Evolutionary conservation across 1,140 invertebrate genomes (phyloP).

Genomic region (Diachasmimorpha longicaudata): DNA sequence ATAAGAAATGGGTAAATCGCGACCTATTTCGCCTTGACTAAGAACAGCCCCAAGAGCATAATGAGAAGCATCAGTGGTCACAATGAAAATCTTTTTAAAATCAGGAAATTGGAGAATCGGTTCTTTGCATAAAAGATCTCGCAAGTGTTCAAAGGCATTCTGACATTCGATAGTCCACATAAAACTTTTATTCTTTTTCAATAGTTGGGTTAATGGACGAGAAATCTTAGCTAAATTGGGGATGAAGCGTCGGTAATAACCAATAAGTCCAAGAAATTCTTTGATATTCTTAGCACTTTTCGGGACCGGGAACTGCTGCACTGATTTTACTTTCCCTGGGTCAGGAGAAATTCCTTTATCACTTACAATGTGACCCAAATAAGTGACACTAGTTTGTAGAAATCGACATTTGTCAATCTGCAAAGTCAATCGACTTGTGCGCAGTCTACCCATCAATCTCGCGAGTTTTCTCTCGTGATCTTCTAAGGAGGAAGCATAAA

Average conservation of each 20-base stretch:
- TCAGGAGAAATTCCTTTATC: slow-evolving; percentile 45
- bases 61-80: slow-evolving; percentile 36
- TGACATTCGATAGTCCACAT: no score
- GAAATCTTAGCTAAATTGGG: slow-evolving; percentile 44
- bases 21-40: slow-evolving; percentile 27
- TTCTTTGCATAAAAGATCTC: slow-evolving; percentile 24
- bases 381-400: no score
- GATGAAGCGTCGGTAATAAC: slow-evolving; percentile 50
- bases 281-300: slow-evolving; percentile 38
- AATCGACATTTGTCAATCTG: no score
- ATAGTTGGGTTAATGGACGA: no score
- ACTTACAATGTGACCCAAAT: no score
- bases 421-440: no score
- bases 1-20: slow-evolving; percentile 47
- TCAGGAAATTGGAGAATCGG: neutral
- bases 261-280: slow-evolving; percentile 46
- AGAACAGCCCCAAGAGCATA: slow-evolving; percentile 32
- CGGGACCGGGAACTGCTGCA: slow-evolving; percentile 41
- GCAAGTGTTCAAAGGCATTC: no score
- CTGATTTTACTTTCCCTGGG: slow-evolving; percentile 38
- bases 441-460: no score
- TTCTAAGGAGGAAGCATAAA: slow-evolving; percentile 39
- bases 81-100: slow-evolving; percentile 32
- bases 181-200: no score
- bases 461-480: slow-evolving; percentile 46